Evolutionary conservation across 2,113 vertebrate species (phyloP).

Genomic region (Gambusia affinis): DNA sequence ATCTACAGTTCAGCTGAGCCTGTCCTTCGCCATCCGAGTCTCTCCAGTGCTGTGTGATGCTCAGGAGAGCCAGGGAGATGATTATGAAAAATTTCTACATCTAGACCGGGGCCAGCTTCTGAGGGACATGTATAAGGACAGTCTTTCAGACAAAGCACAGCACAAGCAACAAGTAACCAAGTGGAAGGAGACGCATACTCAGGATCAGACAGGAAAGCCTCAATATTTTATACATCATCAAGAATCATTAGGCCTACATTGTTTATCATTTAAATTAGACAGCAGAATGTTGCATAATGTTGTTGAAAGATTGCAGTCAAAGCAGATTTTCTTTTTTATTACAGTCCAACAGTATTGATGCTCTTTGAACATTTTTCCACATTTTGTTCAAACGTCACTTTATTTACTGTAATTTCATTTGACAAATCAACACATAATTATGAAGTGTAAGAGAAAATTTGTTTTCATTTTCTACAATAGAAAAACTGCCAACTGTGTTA

Average conservation of each 20-base stretch:
- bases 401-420: neutral
- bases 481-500: neutral
- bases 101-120: conserved; percentile 53
- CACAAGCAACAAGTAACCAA: neutral
- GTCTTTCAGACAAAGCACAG: conserved; percentile 20
- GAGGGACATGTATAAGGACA: conserved; percentile 47
- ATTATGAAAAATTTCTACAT: conserved; percentile 27
- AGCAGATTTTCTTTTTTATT: neutral
- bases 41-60: conserved; percentile 33
- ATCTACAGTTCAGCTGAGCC: conserved; percentile 47
- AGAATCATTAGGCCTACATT: neutral
- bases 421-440: neutral
- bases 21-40: conserved; percentile 31
- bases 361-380: neutral
- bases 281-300: neutral
- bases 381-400: neutral
- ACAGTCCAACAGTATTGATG: neutral
- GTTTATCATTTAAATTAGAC: neutral
- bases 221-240: neutral
- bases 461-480: neutral
- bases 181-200: neutral
- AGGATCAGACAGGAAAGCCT: neutral
- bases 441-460: neutral
- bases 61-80: conserved; percentile 33
- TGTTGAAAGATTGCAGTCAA: neutral